Evolutionary conservation across 1,140 invertebrate genomes (phyloP), one percentile per base, ranked within the genome.

Genomic region (Heliconius eleuchia): DNA sequence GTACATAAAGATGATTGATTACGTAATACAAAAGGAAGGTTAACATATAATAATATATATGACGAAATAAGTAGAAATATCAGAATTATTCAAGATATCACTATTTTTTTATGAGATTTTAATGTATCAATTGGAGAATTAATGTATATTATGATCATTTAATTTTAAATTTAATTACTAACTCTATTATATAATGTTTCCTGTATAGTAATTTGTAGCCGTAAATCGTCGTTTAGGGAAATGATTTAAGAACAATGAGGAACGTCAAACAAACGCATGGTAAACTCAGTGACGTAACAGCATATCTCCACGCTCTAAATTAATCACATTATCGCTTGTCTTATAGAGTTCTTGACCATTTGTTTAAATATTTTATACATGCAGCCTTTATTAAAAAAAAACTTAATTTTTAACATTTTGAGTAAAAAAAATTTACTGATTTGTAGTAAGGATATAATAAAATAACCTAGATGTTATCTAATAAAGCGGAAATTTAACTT

Each of bases 21-120:
- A 60, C n/a, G 55, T 60, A 60, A 60, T 27, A 60, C 55, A 23
- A 46, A 3, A 46, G 11, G 42, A 9, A 60, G n/a, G n/a, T 23
- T 27, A 23, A 9, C 55, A n/a, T 57, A 23, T 57, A 27, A 60
- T 23, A 60, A 3, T 60, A n/a, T 11, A n/a, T 23, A 23, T 60
- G n/a, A 60, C 55, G n/a, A 60, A 60, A 60, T 60, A 60, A 60
- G 5, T n/a, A 60, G 55, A 60, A 60, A 60, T 27, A 60, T 23
- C 19, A 57, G 30, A 30, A 30, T 30, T 30, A 2, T 30, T 30
- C 30, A 30, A 23, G 6, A 57, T 6, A 23, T 57, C 55, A 60
- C 11, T 23, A 60, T 1, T 9, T 60, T 60, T 60, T 60, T 23
- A 60, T 60, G 55, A 60, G 19, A 60, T 60, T 60, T 60, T 60